Percentiles rank a stretch among this genome's conserved stretches.
Evolutionary conservation across 2,797 vertebrate genomes (phyloP).

Genomic region (Danio choprae): DNA sequence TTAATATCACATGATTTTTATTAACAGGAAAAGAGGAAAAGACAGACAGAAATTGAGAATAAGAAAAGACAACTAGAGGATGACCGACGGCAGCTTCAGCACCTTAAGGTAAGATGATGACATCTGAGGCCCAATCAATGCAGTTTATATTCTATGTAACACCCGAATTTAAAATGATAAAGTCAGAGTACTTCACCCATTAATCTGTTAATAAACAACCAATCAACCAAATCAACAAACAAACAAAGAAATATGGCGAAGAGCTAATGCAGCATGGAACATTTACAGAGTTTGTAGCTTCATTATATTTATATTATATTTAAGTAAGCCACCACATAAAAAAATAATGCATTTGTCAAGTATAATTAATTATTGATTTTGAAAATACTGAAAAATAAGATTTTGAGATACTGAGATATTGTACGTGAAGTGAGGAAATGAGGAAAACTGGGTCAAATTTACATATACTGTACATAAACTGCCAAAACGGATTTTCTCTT

Average conservation of each 20-base stretch:
- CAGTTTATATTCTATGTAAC: not conserved
- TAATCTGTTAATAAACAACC: not conserved
- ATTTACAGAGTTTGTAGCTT: not conserved
- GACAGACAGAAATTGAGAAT: slow-evolving; percentile 88
- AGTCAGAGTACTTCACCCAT: not conserved
- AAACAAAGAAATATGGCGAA: too few relatives aligned
- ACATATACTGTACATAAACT: too few relatives aligned
- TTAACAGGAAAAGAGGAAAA: slow-evolving; percentile 89
- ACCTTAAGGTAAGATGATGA: slow-evolving; percentile 84
- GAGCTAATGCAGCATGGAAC: not conserved
- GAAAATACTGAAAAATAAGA: too few relatives aligned
- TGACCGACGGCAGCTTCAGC: slow-evolving; percentile 87
- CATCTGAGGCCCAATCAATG: not conserved
- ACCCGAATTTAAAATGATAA: not conserved
- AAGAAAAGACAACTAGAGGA: slow-evolving; percentile 90
- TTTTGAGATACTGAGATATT: not conserved
- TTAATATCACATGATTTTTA: slow-evolving; percentile 44
- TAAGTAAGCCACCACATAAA: not conserved
- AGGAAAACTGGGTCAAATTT: too few relatives aligned
- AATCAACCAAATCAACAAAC: too few relatives aligned
- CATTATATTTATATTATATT: too few relatives aligned
- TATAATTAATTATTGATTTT: too few relatives aligned
- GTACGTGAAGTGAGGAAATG: too few relatives aligned
- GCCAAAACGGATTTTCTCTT: too few relatives aligned
- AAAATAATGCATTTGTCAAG: not conserved